phyloP scores from a whole-genome alignment of 2,888 invertebrate species.

The Acrobasis repandana region DNA sequence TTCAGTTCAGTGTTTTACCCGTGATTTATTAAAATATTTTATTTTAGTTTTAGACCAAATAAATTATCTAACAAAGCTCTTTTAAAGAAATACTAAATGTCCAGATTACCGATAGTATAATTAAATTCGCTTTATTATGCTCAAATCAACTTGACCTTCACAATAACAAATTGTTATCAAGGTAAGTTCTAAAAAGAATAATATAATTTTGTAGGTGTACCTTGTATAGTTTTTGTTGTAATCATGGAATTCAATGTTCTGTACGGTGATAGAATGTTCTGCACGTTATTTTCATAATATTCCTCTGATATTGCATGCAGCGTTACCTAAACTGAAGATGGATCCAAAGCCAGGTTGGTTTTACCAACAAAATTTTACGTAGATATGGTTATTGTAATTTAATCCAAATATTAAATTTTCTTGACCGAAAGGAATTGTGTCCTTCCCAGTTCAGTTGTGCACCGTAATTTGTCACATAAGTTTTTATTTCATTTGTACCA shows the following conservation, averaged over 20 bases:
- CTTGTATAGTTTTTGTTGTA: slow-evolving; percentile 20
- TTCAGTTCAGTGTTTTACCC: too few species aligned
- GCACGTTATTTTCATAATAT: slow-evolving; percentile 63
- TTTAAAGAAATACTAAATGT: background rate
- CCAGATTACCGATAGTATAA: background rate
- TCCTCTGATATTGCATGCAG: slow-evolving; percentile 80
- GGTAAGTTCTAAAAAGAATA: slow-evolving; percentile 13
- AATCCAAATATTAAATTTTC: slow-evolving; percentile 27
- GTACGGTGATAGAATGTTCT: slow-evolving; percentile 42
- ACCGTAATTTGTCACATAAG: slow-evolving; percentile 1
- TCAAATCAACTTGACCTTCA: background rate
- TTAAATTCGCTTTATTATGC: background rate
- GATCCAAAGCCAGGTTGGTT: slow-evolving; percentile 79
- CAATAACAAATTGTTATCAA: slow-evolving; percentile 10
- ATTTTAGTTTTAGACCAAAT: background rate
- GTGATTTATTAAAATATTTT: too few species aligned
- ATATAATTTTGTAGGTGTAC: background rate
- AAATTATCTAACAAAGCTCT: background rate
- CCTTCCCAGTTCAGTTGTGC: slow-evolving; percentile 9
- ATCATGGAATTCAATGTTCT: slow-evolving; percentile 28
- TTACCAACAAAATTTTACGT: slow-evolving; percentile 43
- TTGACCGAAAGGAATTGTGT: slow-evolving; percentile 15
- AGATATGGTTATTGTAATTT: slow-evolving; percentile 27
- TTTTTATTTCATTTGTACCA: background rate
- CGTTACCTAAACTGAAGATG: slow-evolving; percentile 73